Evolutionary conservation across 1,140 invertebrate genomes (phyloP), one percentile per base, ranked within the genome.

Genomic region (Dendroctonus ponderosae): DNA sequence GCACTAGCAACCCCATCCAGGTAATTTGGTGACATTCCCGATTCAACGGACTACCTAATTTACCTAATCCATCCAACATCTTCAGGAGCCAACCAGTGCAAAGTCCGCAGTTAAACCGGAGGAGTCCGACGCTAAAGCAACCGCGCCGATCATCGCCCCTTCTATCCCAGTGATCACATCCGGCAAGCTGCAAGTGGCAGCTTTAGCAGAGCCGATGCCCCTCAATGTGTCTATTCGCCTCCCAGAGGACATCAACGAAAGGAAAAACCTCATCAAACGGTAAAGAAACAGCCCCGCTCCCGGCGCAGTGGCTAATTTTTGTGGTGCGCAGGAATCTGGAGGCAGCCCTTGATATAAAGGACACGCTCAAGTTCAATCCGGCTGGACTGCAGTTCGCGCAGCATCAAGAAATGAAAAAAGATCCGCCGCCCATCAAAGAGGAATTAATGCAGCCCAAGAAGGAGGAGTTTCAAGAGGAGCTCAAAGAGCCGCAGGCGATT

Each of bases 181-280:
- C 11, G 68, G 62, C 44, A 76, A 76, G 65, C 26, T 65, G 2
- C 63, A 60, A 14, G 15, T 65, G 5, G n/a, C 63, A 0, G 48
- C 42, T 43, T 8, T 14, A 44, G 44, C n/a, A 42, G 70, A 75
- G 65, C 60, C 72, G 6, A 72, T 72, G 62, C 77, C 77, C 7
- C 50, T 79, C 6, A 79, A 78, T 61, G 77, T 79, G 9, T 79
- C 77, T 5, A 78, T 79, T 53, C 70, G 75, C 15, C 62, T 79
- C 56, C 76, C 77, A 8, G 77, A 79, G 57, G 77, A 79, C 43
- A 71, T 78, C 7, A 78, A 76, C 39, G 77, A 79, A 57, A 63
- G 76, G 37, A 79, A 79, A 57, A 78, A 74, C 67, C 63, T 79
- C 15, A 79, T 79, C 42, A 78, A 78, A 63, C 56, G 64, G 64